Evolutionary conservation across 2,888 invertebrate species (phyloP).

Genomic region (Ligdia adustata): DNA sequence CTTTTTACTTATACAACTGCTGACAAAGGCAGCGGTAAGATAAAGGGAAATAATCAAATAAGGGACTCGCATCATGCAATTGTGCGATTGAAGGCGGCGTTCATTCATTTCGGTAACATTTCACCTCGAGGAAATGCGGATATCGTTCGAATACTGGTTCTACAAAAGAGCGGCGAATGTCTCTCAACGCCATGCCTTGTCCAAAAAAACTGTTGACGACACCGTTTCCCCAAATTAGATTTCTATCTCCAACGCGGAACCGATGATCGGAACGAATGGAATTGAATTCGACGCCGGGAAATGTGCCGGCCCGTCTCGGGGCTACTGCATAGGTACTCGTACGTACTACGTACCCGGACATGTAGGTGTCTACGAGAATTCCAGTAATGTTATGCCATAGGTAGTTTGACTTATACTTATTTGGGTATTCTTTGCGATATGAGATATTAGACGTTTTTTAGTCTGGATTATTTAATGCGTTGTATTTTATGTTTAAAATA

Average conservation of each 20-base stretch:
- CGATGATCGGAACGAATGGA: slow-evolving; percentile 63
- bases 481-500: no score
- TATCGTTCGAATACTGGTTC: no score
- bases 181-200: slow-evolving; percentile 46
- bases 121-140: slow-evolving; percentile 18
- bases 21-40: slow-evolving; percentile 15
- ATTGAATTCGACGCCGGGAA: slow-evolving; percentile 56
- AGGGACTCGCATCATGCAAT: slow-evolving; percentile 20
- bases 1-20: no score
- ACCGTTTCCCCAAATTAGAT: slow-evolving; percentile 59
- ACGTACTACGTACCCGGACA: neutral
- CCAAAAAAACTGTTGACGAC: slow-evolving; percentile 57
- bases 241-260: slow-evolving; percentile 57
- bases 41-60: slow-evolving; percentile 23
- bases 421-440: no score
- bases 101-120: slow-evolving; percentile 24
- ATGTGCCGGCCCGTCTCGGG: slow-evolving; percentile 36
- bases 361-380: no score
- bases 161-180: slow-evolving; percentile 21
- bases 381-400: no score
- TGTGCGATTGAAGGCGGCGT: slow-evolving; percentile 9
- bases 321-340: slow-evolving; percentile 10
- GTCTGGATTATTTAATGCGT: no score
- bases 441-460: no score
- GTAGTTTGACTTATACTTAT: no score